These are phyloP conservation scores for Synergus itoensis DNA, from an alignment of 2,888 invertebrate genomes.

Conservation along the genomic window DNA sequence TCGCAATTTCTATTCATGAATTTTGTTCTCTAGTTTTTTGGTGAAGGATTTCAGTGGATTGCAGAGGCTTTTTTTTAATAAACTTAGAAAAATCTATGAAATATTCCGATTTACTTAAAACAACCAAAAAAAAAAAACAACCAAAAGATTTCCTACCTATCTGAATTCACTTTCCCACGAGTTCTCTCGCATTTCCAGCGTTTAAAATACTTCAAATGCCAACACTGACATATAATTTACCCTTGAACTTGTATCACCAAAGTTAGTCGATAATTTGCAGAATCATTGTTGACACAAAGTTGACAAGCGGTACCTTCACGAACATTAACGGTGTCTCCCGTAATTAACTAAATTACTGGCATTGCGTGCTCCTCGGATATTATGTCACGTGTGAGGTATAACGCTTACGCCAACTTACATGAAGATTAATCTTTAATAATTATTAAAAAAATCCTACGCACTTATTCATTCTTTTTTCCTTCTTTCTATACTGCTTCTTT, in stretches of 20 bases:
- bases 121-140: too few species aligned
- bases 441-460: constrained; percentile 33
- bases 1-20: too few species aligned
- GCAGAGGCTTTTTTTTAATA: too few species aligned
- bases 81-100: too few species aligned
- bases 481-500: constrained; percentile 13
- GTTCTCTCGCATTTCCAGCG: neutral
- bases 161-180: neutral
- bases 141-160: too few species aligned
- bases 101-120: too few species aligned
- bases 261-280: neutral
- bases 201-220: neutral
- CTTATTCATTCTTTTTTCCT: neutral
- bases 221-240: neutral
- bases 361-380: constrained; percentile 47
- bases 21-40: too few species aligned
- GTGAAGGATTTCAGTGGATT: too few species aligned
- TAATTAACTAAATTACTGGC: constrained; percentile 53
- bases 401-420: constrained; percentile 47
- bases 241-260: neutral
- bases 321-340: constrained; percentile 53
- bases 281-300: constrained; percentile 49
- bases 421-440: constrained; percentile 54
- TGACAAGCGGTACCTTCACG: constrained; percentile 48
- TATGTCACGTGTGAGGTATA: constrained; percentile 47